Base-by-base conservation (phyloP, 2,113 vertebrate species). In the Ammodytes dubius region DNA sequence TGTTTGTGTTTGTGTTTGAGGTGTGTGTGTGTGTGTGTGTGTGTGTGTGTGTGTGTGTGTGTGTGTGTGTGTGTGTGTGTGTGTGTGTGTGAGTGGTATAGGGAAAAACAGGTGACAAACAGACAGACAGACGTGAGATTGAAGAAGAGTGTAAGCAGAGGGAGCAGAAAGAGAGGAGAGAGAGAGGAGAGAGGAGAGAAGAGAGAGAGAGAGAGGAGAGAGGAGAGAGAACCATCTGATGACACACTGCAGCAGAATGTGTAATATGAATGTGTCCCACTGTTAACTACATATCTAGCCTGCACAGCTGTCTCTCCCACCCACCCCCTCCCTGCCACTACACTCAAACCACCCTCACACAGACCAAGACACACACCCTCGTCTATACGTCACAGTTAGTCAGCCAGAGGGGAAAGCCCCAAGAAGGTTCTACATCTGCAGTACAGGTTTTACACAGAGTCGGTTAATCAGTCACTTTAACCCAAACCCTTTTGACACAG, bases 211-310 rank as follows among this genome's bases (percentile, higher is more conserved):
- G 46, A 45, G 66, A 52, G n/a, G n/a, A n/a, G n/a, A n/a, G n/a
- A n/a, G n/a, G 63, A 53, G 79, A 78, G 69, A 72, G 57, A 79
- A 79, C 65, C 52, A 84, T 85, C 79, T 85, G 84, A 73, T 92
- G 90, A 92, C 91, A 92, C 90, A 88, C 81, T 80, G 71, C 81
- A 89, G 84, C 74, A 92, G 88, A 92, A 93, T 91, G 90, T 90
- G 84, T 68, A 86, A 77, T 77, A 89, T 92, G 89, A 92, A 93
- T 91, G 92, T 79, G 75, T 90, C 89, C 87, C 77, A 89, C 89
- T 90, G 90, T 94, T 89, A 86, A 87, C 89, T 88, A 87, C 90
- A 90, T 85, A 90, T 91, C 89, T 81, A 72, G 83, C 81, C 88
- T 57, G 72, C 86, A 91, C 89, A 94, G 90, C 93, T 94, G 93